phyloP scores from a whole-genome alignment of 2,113 vertebrate species.

The Propithecus coquereli region DNA sequence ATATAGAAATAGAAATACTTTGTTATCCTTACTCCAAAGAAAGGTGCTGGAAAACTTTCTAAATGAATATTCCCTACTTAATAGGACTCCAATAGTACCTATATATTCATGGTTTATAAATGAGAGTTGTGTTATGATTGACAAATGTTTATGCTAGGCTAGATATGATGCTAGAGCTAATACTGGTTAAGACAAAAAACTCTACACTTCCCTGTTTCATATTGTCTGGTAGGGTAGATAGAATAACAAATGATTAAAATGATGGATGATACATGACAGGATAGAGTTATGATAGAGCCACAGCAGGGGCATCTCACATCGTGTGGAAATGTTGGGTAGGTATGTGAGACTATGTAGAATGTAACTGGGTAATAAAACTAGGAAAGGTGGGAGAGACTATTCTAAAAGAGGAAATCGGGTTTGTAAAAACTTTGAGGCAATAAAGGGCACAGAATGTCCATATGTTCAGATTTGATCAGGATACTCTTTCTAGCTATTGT shows the following conservation, averaged over 20 bases:
- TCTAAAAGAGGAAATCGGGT: not conserved
- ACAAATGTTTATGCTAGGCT: not conserved
- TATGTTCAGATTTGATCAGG: not conserved
- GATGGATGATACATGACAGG: not conserved
- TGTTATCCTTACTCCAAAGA: not conserved
- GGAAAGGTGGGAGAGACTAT: not conserved
- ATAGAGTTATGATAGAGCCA: not conserved
- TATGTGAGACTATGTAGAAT: not conserved
- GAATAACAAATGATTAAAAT: not conserved
- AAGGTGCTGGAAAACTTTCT: not conserved
- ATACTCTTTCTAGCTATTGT: not conserved
- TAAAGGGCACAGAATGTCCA: not conserved
- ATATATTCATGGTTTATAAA: not conserved
- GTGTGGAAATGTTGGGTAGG: not conserved
- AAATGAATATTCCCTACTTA: not conserved
- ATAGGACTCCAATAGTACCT: not conserved
- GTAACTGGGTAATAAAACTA: not conserved
- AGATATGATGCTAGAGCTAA: not conserved
- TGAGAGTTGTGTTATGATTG: not conserved
- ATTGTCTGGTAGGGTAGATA: not conserved
- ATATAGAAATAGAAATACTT: not conserved
- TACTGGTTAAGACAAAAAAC: not conserved
- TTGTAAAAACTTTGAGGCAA: not conserved
- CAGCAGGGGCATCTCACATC: accelerated
- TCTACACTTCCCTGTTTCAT: not conserved